Percentiles rank a stretch among this genome's conserved stretches.
These are phyloP conservation scores for Griposia aprilina DNA, from an alignment of 2,888 invertebrate species.

Conservation along the genomic window DNA sequence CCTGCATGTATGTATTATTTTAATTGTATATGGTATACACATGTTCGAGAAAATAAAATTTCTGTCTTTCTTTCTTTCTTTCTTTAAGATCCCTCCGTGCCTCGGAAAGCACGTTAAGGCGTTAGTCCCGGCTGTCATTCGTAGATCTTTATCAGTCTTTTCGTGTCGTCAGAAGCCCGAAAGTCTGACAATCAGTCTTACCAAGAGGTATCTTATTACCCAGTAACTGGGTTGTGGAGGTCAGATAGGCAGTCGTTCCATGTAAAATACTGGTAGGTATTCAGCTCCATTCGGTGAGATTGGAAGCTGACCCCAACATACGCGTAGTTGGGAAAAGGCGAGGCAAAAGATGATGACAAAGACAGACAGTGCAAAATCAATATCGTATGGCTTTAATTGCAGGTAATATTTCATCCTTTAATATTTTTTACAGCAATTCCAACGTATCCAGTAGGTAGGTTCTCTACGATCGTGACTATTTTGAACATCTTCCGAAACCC, in stretches of 20 bases:
- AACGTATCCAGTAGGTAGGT: not conserved
- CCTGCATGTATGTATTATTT: too few relatives aligned
- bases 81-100: not conserved
- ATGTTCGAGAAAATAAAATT: too few relatives aligned
- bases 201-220: not conserved
- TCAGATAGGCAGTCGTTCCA: not conserved
- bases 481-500: slow-evolving; percentile 24
- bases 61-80: too few relatives aligned
- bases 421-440: not conserved
- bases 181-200: not conserved
- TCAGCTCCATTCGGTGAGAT: not conserved
- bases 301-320: not conserved
- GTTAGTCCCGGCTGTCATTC: not conserved
- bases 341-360: not conserved
- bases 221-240: not conserved
- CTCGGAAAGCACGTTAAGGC: not conserved
- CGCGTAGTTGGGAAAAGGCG: not conserved
- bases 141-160: not conserved
- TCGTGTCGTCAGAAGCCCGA: not conserved
- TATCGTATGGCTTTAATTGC: not conserved
- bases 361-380: not conserved
- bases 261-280: not conserved
- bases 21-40: too few relatives aligned
- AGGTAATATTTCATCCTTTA: not conserved
- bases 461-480: slow-evolving; percentile 3